Conservation (phyloP, 2,888 invertebrate genomes). For the Ditula angustiorana region DNA sequence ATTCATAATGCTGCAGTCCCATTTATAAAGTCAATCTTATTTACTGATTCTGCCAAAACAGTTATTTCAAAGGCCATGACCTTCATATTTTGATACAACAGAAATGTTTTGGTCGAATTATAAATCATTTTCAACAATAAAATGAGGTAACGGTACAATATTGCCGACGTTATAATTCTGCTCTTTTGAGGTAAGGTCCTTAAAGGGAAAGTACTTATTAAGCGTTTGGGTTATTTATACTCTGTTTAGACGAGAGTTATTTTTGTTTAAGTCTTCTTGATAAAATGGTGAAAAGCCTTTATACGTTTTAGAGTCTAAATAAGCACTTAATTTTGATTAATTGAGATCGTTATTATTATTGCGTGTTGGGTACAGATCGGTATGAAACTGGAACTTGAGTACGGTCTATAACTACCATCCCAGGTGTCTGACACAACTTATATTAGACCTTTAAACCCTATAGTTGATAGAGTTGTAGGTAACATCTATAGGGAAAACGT, state of each 20-base stretch:
- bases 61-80: background rate
- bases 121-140: slow-evolving; percentile 26
- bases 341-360: background rate
- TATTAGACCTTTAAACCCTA: no score
- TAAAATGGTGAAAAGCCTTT: background rate
- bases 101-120: background rate
- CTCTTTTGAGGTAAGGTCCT: slow-evolving; percentile 15
- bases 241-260: background rate
- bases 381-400: no score
- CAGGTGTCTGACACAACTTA: no score
- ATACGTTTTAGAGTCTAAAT: background rate
- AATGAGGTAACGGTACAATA: slow-evolving; percentile 24
- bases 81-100: slow-evolving; percentile 18
- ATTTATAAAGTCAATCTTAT: no score
- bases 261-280: slow-evolving; percentile 1
- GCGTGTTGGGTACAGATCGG: no score
- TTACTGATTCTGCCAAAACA: background rate
- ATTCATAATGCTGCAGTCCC: no score
- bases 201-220: slow-evolving; percentile 11
- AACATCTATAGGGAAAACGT: no score
- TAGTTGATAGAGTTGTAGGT: no score
- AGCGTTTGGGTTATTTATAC: slow-evolving; percentile 24
- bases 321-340: background rate
- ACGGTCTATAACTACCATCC: no score
- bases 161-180: slow-evolving; percentile 15